Base-by-base conservation (phyloP, 2,113 vertebrate species). In the Sinocyclocheilus grahami region DNA sequence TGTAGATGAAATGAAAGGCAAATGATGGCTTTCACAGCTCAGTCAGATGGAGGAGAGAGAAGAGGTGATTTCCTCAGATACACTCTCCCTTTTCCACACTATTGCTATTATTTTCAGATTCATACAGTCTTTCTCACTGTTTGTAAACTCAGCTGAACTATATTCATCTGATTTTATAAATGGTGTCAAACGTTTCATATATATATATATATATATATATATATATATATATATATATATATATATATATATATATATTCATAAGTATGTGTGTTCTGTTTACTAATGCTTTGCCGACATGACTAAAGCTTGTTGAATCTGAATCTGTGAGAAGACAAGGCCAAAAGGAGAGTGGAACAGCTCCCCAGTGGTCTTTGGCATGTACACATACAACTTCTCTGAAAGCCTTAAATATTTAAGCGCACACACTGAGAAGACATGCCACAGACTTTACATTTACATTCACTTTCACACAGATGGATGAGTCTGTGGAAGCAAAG, bases 401-500 rank as follows among this genome's bases (percentile, higher is more conserved):
- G 18, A 80, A 24, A 62, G 51, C 20, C 18, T 80, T 62, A 80
- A 60, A 80, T 80, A 37, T 80, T 37, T 62, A 60, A 33, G 51
- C 55, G 53, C 42, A 53, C 60, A 78, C 58, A 63, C 18, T 72
- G 20, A 60, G 46, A 72, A 77, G 5, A 60, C 72, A 63, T 42
- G 86, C 75, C 48, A 84, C 63, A 30, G 18, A 16, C 82, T 71
- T 87, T 48, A 78, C 65, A 84, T 79, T 42, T 77, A 67, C 37
- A 39, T 77, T 77, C 24, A 77, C 46, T 60, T 37, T 20, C 24
- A 71, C 80, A 77, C 83, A 85, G 74, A 63, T 78, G 72, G 55
- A 63, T 85, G 83, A 63, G 83, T 63, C 83, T 65, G 58, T 65
- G 76, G 58, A 85, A 78, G 83, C 55, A 63, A 77, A 37, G 60